Evolutionary conservation across 1,140 invertebrate genomes (phyloP).

Genomic region (Agraylea sexmaculata): DNA sequence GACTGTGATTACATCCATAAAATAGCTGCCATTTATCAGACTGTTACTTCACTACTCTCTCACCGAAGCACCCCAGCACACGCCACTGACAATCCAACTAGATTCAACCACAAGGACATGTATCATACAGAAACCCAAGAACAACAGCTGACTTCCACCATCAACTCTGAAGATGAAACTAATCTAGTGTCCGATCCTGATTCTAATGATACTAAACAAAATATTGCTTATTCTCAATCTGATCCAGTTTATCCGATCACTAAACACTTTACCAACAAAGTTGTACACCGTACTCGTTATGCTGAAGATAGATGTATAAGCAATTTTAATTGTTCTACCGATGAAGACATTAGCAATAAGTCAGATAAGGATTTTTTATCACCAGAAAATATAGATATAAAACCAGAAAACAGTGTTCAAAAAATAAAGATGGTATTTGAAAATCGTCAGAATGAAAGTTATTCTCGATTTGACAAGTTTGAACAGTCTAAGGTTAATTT

Average conservation of each 20-base stretch:
- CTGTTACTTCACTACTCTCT: slow-evolving; percentile 42
- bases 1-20: slow-evolving; percentile 24
- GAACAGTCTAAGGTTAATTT: slow-evolving; percentile 18
- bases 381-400: no score
- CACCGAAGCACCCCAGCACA: slow-evolving; percentile 31
- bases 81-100: slow-evolving; percentile 21
- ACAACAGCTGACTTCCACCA: no score
- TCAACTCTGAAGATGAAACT: no score
- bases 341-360: no score
- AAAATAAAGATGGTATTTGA: slow-evolving; percentile 2
- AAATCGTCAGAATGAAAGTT: neutral
- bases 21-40: slow-evolving; percentile 34
- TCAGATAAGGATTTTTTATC: no score
- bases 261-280: slow-evolving; percentile 9
- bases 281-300: slow-evolving; percentile 22
- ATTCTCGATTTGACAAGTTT: slow-evolving; percentile 8
- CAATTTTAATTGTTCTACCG: slow-evolving; percentile 29
- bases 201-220: neutral
- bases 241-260: slow-evolving; percentile 18
- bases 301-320: slow-evolving; percentile 34
- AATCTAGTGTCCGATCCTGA: no score
- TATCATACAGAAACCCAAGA: neutral
- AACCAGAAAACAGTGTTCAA: neutral
- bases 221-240: neutral
- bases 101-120: slow-evolving; percentile 12